Percentiles rank a stretch among this genome's conserved stretches.
Evolutionary conservation across 1,140 invertebrate species (phyloP).

Genomic region (Homalodisca vitripennis): DNA sequence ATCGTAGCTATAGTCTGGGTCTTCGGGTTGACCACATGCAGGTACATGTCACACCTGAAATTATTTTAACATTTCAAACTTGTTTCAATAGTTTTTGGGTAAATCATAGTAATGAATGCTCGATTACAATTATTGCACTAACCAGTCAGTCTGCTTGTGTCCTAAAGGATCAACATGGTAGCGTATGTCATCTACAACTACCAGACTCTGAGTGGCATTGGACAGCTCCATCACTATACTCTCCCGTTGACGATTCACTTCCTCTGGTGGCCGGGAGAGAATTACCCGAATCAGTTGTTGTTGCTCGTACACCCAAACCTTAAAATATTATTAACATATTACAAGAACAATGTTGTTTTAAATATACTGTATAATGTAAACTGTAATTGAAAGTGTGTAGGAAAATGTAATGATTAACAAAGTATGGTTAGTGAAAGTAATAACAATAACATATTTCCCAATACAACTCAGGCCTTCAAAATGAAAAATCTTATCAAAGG

Average conservation of each 20-base stretch:
- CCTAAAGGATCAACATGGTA: constrained; percentile 70
- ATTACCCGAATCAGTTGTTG: constrained; percentile 78
- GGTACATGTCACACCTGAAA: constrained; percentile 81
- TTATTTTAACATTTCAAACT: background rate
- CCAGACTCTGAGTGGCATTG: constrained; percentile 71
- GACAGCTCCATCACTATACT: constrained; percentile 68
- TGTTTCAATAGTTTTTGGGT: background rate
- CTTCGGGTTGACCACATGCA: constrained; percentile 77
- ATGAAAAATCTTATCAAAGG: too few relatives aligned
- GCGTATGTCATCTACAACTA: constrained; percentile 75
- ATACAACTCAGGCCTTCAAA: too few relatives aligned
- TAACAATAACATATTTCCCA: too few relatives aligned
- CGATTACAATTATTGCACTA: constrained; percentile 34
- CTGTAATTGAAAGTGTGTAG: background rate
- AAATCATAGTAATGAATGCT: too few relatives aligned
- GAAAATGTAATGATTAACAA: too few relatives aligned
- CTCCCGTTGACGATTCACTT: constrained; percentile 66
- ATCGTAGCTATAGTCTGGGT: constrained; percentile 74
- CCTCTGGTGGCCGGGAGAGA: constrained; percentile 69
- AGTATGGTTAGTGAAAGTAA: too few relatives aligned
- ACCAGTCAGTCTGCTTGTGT: constrained; percentile 67
- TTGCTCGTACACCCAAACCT: constrained; percentile 84
- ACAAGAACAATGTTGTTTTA: too few relatives aligned
- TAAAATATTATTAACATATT: too few relatives aligned
- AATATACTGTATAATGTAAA: too few relatives aligned